Base-by-base conservation (phyloP, 2,797 vertebrate genomes). In the Amniataba percoides region DNA sequence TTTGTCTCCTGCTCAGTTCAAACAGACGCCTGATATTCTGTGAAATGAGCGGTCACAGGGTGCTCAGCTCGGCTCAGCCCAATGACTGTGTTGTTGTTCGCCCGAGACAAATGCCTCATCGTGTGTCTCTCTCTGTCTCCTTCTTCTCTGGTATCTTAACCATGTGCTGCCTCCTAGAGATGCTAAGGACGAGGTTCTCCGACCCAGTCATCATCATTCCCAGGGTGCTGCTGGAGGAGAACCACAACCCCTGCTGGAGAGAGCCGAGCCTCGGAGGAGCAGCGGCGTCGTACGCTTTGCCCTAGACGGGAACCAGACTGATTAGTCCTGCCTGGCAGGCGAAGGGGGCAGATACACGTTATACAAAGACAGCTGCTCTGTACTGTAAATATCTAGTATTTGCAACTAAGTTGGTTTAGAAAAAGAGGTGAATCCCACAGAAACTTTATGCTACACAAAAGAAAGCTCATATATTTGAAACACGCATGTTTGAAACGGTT, bases 141-240 rank as follows among this genome's bases (percentile, higher is more conserved):
- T 73, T 81, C 76, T 72, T 67, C 70, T 87, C 72, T 88, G 84
- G 36, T 80, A 27, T 83, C 90, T 81, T 93, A 94, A 94, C 86
- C 78, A 81, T 92, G 77, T 92, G 85, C 92, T 93, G 93, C 91
- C 89, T 88, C 89, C 85, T 93, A 96, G 95, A 90, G 95, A 94
- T 87, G 88, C 89, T 93, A 85, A 95, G 21, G 93, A 94, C 56
- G 93, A 95, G 84, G 68, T 89, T 87, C 93, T 95, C 90, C 89
- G 94, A 94, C 84, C 94, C 94, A 74, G 90, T 93, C 89, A 95
- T 95, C 95, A 93, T 95, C 89, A 95, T 95, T 89, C 95, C 95
- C 90, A 92, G 89, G 93, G 95, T 93, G 94, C 95, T 90, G 63
- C 90, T 93, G 95, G 94, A 96, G 94, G 93, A 95, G 95, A 95